These are phyloP conservation scores for Sceliomorpha sp. DNA, from an alignment of 2,888 invertebrate genomes.

Conservation along the genomic window DNA sequence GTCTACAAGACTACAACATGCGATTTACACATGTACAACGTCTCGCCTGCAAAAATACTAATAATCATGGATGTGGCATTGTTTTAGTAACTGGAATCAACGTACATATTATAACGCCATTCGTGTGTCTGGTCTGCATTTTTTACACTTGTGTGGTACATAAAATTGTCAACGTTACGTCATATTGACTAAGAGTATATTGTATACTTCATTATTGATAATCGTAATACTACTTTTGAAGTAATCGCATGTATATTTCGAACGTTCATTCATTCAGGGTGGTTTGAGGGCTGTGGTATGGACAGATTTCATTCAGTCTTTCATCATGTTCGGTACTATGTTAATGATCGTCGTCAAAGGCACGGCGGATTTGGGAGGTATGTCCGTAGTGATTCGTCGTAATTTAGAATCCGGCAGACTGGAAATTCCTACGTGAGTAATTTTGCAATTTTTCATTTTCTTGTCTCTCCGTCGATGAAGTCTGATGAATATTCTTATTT, in stretches of 20 bases:
- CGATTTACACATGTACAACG: too few relatives aligned
- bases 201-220: too few relatives aligned
- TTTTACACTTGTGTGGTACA: conserved; percentile 92
- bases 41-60: conserved; percentile 2
- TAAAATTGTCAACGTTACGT: too few relatives aligned
- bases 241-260: too few relatives aligned
- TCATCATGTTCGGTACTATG: conserved; percentile 89
- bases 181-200: too few relatives aligned
- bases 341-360: conserved; percentile 87
- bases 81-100: conserved; percentile 90
- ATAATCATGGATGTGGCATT: conserved; percentile 13
- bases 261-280: conserved; percentile 83
- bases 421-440: conserved; percentile 86
- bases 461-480: too few relatives aligned
- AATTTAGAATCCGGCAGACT: conserved; percentile 87
- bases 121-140: conserved; percentile 91
- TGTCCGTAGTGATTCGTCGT: conserved; percentile 84
- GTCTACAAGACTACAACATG: neutral
- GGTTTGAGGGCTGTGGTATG: conserved; percentile 91
- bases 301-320: conserved; percentile 90
- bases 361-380: conserved; percentile 87
- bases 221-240: too few relatives aligned
- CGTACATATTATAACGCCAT: conserved; percentile 89
- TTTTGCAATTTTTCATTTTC: too few relatives aligned
- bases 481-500: too few relatives aligned